These are phyloP conservation scores for Lycorma delicatula DNA, from an alignment of 1,140 invertebrate genomes.

Conservation along the genomic window DNA sequence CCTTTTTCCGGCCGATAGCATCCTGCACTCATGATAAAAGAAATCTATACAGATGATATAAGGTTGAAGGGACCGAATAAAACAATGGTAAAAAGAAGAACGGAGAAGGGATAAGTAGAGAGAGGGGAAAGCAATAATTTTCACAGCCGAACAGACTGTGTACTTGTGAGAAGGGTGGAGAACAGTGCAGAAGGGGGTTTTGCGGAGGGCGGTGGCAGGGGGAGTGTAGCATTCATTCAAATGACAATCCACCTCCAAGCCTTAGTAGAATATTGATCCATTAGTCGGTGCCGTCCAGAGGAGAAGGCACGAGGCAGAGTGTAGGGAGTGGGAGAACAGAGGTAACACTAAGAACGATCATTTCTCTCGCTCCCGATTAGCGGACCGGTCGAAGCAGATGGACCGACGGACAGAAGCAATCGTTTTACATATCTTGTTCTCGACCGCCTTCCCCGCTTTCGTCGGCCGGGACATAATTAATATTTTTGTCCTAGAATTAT, in stretches of 20 bases:
- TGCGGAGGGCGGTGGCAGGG: neutral
- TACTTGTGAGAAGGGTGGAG: neutral
- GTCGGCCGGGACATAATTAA: too few species aligned
- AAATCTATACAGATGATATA: constrained; percentile 5
- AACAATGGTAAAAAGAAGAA: constrained; percentile 2
- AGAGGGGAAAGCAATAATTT: neutral
- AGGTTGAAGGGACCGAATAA: neutral
- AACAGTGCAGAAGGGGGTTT: neutral
- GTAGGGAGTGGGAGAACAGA: too few species aligned
- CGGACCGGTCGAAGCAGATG: too few species aligned
- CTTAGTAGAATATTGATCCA: constrained; percentile 6
- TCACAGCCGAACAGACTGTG: constrained; percentile 1
- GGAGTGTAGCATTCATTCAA: constrained; percentile 7
- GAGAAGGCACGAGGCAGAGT: too few species aligned
- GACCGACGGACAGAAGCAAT: too few species aligned
- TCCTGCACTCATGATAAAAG: constrained; percentile 7
- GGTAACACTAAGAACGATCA: too few species aligned
- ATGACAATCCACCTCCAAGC: constrained; percentile 4
- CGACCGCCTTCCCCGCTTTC: too few species aligned
- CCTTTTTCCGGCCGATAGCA: too few species aligned
- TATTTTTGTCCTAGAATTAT: too few species aligned
- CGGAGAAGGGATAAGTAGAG: neutral
- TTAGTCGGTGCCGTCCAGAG: too few species aligned
- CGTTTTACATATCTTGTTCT: too few species aligned
- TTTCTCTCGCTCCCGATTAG: too few species aligned